Evolutionary conservation across 1,140 invertebrate genomes (phyloP), one percentile per base, ranked within the genome.

Genomic region (Hylaeus volcanicus): DNA sequence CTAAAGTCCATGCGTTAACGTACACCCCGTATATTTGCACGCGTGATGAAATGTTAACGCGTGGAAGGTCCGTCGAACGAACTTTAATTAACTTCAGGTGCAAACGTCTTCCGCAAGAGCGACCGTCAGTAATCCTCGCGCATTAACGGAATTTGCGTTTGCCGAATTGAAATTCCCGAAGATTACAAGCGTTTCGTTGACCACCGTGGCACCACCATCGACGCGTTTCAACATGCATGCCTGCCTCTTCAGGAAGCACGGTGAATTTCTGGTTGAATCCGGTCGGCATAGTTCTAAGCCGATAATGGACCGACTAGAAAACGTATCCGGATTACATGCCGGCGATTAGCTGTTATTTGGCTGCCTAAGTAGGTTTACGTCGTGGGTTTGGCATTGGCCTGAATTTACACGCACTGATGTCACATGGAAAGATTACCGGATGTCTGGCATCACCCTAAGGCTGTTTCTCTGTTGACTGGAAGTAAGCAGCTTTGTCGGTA

Each of bases 231-330:
- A 37, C 45, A 68, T 45, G 65, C 65, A 53, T 68, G 65, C 65
- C 5, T 68, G 65, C 45, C 48, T 68, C 53, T 68, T 51, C 65
- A 45, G n/a, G 48, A 66, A 66, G 45, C 65, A 14, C 39, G 43
- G 1, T 1, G 65, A 45, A 68, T 68, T 68, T 68, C 65, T 51
- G 15, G 65, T 3, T 9, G 65, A n/a, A 9, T n/a, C 45, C 9
- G 45, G 3, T 5, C 3, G 45, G 5, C 64, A 48, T n/a, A 37
- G n/a, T 26, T 26, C 65, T 68, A 68, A 68, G 45, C 65, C 65
- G 65, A 45, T 68, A 68, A 68, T 68, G 65, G 65, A 68, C 65
- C 65, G 15, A 26, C 45, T 68, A 68, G 65, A 68, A 68, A 68
- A 68, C 65, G 53, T 68, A 51, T 68, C 65, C 45, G 65, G 45